These are phyloP conservation scores for Oikopleura vanhoeffeni DNA, from an alignment of 23 tunicate species.

Conservation along the genomic window DNA sequence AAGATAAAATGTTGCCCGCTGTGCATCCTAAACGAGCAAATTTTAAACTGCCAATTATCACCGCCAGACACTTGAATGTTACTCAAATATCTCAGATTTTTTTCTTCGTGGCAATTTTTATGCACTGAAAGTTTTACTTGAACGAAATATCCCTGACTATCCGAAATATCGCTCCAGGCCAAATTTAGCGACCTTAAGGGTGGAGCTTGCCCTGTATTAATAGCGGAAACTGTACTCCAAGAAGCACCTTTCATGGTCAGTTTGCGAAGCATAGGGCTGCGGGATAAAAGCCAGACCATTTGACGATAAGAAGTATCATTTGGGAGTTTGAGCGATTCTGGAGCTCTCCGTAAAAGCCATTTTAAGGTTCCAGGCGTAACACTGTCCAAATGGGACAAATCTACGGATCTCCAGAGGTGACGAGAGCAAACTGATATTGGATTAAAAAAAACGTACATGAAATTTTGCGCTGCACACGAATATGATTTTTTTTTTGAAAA, in stretches of 20 bases:
- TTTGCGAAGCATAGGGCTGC: constrained; percentile 36
- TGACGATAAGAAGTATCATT: constrained; percentile 21
- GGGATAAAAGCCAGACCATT: constrained; percentile 41
- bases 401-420: background rate
- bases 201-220: constrained; percentile 24
- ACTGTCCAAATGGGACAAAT: background rate
- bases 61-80: no score
- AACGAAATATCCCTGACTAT: no score
- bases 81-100: no score
- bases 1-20: no score
- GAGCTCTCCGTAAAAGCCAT: constrained; percentile 3
- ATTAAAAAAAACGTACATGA: no score
- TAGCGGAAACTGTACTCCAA: constrained; percentile 50
- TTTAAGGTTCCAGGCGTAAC: background rate
- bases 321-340: background rate
- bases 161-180: constrained; percentile 9
- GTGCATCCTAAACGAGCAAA: no score
- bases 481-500: no score
- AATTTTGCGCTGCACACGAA: no score
- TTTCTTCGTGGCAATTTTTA: no score
- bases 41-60: no score
- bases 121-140: no score
- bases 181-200: background rate
- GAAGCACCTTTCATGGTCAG: constrained; percentile 36
- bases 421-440: background rate